Evolutionary conservation across 2,888 invertebrate species (phyloP).

Genomic region (Cybosia mesomella): DNA sequence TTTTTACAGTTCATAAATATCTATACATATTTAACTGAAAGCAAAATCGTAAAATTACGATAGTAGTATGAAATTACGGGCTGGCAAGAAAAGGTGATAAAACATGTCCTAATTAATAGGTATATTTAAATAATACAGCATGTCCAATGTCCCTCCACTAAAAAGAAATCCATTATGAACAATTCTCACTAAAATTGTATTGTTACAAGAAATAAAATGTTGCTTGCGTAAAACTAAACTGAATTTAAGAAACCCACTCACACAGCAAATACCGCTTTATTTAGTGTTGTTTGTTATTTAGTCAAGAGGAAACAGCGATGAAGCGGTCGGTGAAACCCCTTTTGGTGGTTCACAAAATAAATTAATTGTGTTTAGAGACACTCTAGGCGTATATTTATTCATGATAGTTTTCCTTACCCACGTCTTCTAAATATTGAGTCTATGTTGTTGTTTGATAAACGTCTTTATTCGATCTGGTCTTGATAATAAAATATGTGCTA

Average conservation of each 20-base stretch:
- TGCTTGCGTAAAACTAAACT: not conserved
- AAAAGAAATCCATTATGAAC: too few relatives aligned
- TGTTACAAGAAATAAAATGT: too few relatives aligned
- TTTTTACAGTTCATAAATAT: too few relatives aligned
- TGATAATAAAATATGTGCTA: not conserved
- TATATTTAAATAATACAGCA: too few relatives aligned
- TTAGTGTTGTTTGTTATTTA: not conserved
- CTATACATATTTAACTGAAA: too few relatives aligned
- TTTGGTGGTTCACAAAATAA: not conserved
- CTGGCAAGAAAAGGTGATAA: too few relatives aligned
- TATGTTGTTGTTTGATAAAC: not conserved
- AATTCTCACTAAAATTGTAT: too few relatives aligned
- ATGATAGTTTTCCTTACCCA: not conserved
- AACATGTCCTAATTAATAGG: too few relatives aligned
- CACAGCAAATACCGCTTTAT: not conserved
- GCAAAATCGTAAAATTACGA: too few relatives aligned
- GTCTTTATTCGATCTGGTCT: not conserved
- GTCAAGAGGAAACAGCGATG: not conserved
- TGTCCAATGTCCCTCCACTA: too few relatives aligned
- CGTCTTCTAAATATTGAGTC: not conserved
- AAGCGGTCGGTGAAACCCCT: constrained; percentile 1
- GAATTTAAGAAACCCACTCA: not conserved
- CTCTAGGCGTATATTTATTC: not conserved
- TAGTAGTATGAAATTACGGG: too few relatives aligned
- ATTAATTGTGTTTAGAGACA: not conserved